Evolutionary conservation across 2,888 invertebrate species (phyloP), one percentile per base, ranked within the genome.

Genomic region (Deilephila porcellus): DNA sequence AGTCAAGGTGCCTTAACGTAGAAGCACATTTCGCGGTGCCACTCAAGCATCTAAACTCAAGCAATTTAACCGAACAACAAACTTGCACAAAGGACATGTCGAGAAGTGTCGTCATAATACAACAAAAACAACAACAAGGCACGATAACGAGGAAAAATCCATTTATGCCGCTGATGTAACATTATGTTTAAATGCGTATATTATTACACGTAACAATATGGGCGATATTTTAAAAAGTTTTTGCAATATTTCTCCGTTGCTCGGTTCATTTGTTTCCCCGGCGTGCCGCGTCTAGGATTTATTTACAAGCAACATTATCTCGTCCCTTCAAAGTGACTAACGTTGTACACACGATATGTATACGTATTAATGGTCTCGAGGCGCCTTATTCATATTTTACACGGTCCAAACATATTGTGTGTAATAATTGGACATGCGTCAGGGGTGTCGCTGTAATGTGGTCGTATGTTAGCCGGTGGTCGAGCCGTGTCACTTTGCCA

Each of bases 361-460:
- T 87, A 82, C 85, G 85, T 87, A 91, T 92, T 92, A 91, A 91
- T 91, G 88, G 86, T 76, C 80, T 79, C 79, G 80, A 80, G 83
- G 85, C 84, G 84, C 85, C 87, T 90, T 88, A 90, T 92, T 92
- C 91, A 93, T 93, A 93, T 92, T 92, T 92, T 92, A 92, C 91
- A 83, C 86, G 85, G 84, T 87, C 45, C 86, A 86, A 90, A 91
- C 88, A 92, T 89, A 93, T 92, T 91, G 92, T 92, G 83, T 88
- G 91, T 91, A 91, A 90, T 93, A 93, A 93, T 93, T 93, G 93
- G 92, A 92, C 91, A 92, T 90, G 91, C 90, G 93, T 93, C 93
- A 93, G 88, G 89, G 88, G 86, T 91, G 93, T 92, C 90, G 89
- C 86, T 86, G 89, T 93, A 93, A 94, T 94, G 89, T 87, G 92